Percentiles rank a stretch among this genome's conserved stretches.
These are phyloP conservation scores for Lepidurus apus DNA, from an alignment of 1,140 invertebrate species.

Conservation along the genomic window DNA sequence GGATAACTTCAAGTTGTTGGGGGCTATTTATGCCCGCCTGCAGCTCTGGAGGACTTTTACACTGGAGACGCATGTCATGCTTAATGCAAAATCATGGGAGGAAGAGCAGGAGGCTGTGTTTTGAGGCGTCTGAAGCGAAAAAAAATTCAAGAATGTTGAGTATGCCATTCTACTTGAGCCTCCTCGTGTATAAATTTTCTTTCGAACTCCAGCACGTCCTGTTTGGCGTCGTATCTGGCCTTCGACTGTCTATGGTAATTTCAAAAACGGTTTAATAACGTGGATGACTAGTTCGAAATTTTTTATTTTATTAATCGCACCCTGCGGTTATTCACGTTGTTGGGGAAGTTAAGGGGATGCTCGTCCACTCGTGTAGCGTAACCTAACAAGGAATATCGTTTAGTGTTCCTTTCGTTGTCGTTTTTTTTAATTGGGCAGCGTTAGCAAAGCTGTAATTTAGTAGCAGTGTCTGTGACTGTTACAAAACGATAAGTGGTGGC, in stretches of 20 bases:
- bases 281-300: not conserved
- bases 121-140: not conserved
- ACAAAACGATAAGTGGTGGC: not conserved
- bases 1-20: not conserved
- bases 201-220: not conserved
- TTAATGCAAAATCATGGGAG: slow-evolving; percentile 19
- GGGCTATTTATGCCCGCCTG: not conserved
- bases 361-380: not conserved
- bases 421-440: not conserved
- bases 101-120: not conserved
- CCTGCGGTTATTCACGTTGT: not conserved
- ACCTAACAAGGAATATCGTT: not conserved
- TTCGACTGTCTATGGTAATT: not conserved
- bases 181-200: not conserved
- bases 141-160: slow-evolving; percentile 10
- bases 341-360: not conserved
- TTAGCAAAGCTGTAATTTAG: not conserved
- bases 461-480: slow-evolving; percentile 13
- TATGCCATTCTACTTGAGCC: not conserved
- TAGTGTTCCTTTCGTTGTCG: not conserved
- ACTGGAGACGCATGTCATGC: not conserved
- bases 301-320: not conserved
- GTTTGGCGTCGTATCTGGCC: not conserved
- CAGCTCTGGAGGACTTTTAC: not conserved
- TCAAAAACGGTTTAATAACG: not conserved